Evolutionary conservation across 2,888 invertebrate genomes (phyloP).

Genomic region (Lamellibrachia satsuma): DNA sequence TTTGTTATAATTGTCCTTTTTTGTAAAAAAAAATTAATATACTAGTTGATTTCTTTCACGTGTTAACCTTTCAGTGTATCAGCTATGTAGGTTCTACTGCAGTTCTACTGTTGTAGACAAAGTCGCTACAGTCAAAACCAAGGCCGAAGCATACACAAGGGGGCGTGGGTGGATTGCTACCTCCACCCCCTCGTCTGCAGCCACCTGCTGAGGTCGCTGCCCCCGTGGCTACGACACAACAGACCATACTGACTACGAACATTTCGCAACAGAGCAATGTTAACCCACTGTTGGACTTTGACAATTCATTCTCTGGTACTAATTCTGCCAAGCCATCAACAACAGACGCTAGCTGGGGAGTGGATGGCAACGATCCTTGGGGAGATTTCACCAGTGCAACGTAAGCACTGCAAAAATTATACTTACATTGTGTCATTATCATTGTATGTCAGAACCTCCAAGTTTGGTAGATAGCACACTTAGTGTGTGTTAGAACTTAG

Average conservation of each 20-base stretch:
- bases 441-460: constrained; percentile 27
- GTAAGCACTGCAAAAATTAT: background rate
- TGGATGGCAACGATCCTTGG: constrained; percentile 50
- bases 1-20: no score
- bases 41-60: no score
- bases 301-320: constrained; percentile 36
- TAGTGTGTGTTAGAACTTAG: no score
- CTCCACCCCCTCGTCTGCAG: constrained; percentile 83
- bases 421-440: constrained; percentile 20
- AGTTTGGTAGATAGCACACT: no score
- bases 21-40: no score
- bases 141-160: constrained; percentile 73
- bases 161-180: constrained; percentile 68
- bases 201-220: background rate
- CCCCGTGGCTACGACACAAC: constrained; percentile 21
- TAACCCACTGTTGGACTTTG: constrained; percentile 32
- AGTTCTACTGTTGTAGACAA: background rate
- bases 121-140: constrained; percentile 63
- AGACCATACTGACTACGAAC: background rate
- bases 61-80: background rate
- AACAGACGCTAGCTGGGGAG: constrained; percentile 22
- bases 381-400: constrained; percentile 52
- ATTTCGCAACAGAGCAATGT: constrained; percentile 20
- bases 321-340: constrained; percentile 28
- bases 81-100: constrained; percentile 24